Evolutionary conservation across 2,888 invertebrate genomes (phyloP).

Genomic region (Aphelenchoides bicaudatus): DNA sequence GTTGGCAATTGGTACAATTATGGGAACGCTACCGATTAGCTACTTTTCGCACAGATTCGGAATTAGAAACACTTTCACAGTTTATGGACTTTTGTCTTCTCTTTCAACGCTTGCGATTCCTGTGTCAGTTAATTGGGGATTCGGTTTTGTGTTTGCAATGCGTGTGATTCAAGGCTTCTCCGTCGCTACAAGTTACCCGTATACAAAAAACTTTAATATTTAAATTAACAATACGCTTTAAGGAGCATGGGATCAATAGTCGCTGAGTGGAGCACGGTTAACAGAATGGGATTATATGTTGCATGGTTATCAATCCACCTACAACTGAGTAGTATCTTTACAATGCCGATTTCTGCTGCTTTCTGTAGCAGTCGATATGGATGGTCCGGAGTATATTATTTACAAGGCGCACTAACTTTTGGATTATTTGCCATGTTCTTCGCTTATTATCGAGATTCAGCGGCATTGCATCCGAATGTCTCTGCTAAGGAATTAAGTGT

Average conservation of each 20-base stretch:
- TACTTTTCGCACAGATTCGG: constrained; percentile 14
- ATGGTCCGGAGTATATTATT: constrained; percentile 24
- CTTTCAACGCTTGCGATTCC: constrained; percentile 21
- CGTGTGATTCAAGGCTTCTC: constrained; percentile 12
- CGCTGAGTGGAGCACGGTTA: constrained; percentile 25
- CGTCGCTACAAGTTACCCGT: constrained; percentile 17
- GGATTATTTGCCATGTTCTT: constrained; percentile 15
- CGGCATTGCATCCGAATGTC: constrained; percentile 8
- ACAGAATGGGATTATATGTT: constrained; percentile 22
- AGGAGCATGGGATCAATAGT: constrained; percentile 18
- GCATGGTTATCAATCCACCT: constrained; percentile 24
- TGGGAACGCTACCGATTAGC: constrained; percentile 24
- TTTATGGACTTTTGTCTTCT: constrained; percentile 21
- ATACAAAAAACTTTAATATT: constrained; percentile 9
- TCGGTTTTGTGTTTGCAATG: constrained; percentile 13
- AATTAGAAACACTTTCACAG: constrained; percentile 25
- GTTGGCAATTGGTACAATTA: constrained; percentile 26
- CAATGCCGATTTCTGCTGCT: constrained; percentile 21
- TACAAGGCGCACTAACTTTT: constrained; percentile 20
- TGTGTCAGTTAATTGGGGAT: not conserved
- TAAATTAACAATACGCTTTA: too few relatives aligned
- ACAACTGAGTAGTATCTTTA: constrained; percentile 21
- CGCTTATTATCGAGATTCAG: constrained; percentile 22
- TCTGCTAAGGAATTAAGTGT: not conserved
- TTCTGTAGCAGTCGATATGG: constrained; percentile 15